phyloP scores from a whole-genome alignment of 2,888 invertebrate genomes.

The Himalopsyche tibetana region DNA sequence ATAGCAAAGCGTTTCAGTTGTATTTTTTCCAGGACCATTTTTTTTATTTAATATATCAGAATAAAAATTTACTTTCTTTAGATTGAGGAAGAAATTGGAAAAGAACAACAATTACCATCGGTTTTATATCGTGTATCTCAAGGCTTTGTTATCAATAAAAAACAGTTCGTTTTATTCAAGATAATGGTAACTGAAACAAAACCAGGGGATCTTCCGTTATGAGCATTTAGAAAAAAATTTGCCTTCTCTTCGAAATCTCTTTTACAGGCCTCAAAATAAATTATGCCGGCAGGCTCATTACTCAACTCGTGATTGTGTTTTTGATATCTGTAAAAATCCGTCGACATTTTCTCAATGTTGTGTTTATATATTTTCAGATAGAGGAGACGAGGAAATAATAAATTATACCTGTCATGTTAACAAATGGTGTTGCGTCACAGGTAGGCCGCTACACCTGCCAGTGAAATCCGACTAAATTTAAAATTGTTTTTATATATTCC shows the following conservation, averaged over 20 bases:
- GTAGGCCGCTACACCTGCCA: conserved; percentile 50
- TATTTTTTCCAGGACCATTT: too few species aligned
- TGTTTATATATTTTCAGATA: conserved; percentile 49
- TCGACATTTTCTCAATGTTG: conserved; percentile 40
- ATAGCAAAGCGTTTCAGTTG: too few species aligned
- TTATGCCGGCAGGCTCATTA: conserved; percentile 34
- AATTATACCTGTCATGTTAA: conserved; percentile 59
- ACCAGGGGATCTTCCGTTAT: neutral
- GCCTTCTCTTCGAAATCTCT: neutral
- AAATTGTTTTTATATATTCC: conserved; percentile 37
- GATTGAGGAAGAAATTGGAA: neutral
- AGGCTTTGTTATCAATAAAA: neutral
- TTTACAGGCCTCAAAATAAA: conserved; percentile 13
- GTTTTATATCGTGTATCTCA: neutral
- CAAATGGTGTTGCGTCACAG: conserved; percentile 57
- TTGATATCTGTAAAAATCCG: conserved; percentile 41
- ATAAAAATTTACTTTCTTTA: too few species aligned
- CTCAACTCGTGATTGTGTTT: conserved; percentile 43
- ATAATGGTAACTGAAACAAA: conserved; percentile 20
- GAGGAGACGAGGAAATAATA: conserved; percentile 56
- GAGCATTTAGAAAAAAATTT: neutral
- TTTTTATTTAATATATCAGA: too few species aligned
- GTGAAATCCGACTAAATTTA: conserved; percentile 29
- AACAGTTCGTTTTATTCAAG: neutral
- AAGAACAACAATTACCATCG: neutral